phyloP scores from a whole-genome alignment of 1,140 invertebrate species.

The Coelopa frigida region DNA sequence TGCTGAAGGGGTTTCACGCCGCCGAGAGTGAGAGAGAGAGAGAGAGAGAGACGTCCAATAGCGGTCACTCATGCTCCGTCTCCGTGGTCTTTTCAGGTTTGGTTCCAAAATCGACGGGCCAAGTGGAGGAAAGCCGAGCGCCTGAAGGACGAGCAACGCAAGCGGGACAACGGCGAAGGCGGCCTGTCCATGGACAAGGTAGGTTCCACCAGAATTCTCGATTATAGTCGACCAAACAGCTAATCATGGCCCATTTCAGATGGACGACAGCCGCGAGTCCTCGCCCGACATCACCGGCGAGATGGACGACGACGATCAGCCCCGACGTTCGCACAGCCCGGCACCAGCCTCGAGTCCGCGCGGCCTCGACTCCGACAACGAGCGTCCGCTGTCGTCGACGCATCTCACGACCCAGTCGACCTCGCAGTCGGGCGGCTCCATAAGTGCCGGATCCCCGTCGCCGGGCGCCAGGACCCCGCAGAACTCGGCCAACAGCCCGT shows the following conservation, averaged over 20 bases:
- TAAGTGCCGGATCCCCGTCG: slow-evolving; percentile 42
- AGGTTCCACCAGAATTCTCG: slow-evolving; percentile 1
- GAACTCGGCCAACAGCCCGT: slow-evolving; percentile 23
- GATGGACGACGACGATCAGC: slow-evolving; percentile 39
- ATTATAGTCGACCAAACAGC: background rate
- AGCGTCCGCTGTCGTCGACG: slow-evolving; percentile 38
- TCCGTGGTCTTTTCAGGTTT: slow-evolving; percentile 57
- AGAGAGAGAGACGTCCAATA: background rate
- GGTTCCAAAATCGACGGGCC: slow-evolving; percentile 90
- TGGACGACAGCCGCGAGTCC: slow-evolving; percentile 41
- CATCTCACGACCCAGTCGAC: slow-evolving; percentile 34
- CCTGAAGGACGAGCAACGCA: slow-evolving; percentile 81
- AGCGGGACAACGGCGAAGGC: slow-evolving; percentile 64
- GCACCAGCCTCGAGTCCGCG: slow-evolving; percentile 30
- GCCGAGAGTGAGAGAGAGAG: background rate
- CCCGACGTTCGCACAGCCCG: slow-evolving; percentile 33
- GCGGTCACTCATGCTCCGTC: background rate
- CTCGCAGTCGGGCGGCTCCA: slow-evolving; percentile 42
- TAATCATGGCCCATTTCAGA: slow-evolving; percentile 18
- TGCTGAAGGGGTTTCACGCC: background rate
- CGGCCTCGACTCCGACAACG: slow-evolving; percentile 33
- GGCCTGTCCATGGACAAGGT: slow-evolving; percentile 46
- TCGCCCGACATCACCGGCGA: slow-evolving; percentile 43
- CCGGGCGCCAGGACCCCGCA: slow-evolving; percentile 28
- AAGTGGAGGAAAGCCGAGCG: slow-evolving; percentile 91